Evolutionary conservation across 2,888 invertebrate species (phyloP).

Genomic region (Melieria crassipennis): DNA sequence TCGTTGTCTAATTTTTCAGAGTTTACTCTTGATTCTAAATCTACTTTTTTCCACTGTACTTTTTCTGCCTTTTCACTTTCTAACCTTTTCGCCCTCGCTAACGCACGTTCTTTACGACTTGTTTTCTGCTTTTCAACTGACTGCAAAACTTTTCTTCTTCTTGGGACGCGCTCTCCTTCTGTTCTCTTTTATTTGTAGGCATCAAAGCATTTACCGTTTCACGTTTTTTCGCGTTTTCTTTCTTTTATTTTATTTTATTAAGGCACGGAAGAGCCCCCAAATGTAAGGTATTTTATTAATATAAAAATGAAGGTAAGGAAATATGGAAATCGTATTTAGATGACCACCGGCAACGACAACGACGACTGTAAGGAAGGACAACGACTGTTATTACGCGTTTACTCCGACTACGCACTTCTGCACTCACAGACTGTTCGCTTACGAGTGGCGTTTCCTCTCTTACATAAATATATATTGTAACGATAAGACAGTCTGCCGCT

Average conservation of each 20-base stretch:
- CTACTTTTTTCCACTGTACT: not conserved
- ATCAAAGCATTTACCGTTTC: not conserved
- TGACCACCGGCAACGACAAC: too few relatives aligned
- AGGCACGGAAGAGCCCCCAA: not conserved
- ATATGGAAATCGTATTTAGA: too few relatives aligned
- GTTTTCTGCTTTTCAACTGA: not conserved
- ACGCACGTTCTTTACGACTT: not conserved
- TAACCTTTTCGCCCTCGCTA: slow-evolving; percentile 1
- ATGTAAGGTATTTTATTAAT: not conserved
- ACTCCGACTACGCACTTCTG: too few relatives aligned
- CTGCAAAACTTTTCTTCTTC: too few relatives aligned
- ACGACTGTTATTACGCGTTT: too few relatives aligned
- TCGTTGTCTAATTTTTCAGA: not conserved
- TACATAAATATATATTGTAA: too few relatives aligned
- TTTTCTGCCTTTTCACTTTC: slow-evolving; percentile 3
- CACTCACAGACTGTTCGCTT: too few relatives aligned
- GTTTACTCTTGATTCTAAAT: not conserved
- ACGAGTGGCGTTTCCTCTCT: too few relatives aligned
- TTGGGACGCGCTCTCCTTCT: not conserved
- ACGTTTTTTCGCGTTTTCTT: not conserved
- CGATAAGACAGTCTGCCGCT: too few relatives aligned
- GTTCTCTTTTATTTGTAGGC: not conserved
- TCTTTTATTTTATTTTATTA: not conserved
- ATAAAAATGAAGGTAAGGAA: too few relatives aligned
- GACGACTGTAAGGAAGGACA: too few relatives aligned